A percentile compares a stretch with the other conserved stretches of the same genome.
Evolutionary conservation across 64 coral and sea anemone species (phyloP).

Genomic region (Actinia equina): DNA sequence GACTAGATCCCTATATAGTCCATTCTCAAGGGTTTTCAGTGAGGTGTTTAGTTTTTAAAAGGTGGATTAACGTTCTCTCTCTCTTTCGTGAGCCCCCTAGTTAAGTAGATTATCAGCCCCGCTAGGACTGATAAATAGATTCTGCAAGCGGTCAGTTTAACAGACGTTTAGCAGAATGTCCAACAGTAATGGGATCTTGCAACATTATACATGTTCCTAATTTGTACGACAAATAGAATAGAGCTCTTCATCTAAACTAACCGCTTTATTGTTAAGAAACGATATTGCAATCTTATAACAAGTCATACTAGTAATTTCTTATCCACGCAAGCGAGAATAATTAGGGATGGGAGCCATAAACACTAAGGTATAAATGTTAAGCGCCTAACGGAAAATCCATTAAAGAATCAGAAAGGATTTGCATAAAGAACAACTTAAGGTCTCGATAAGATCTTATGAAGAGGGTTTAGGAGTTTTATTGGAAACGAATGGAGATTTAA

Average conservation of each 20-base stretch:
- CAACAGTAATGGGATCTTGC: not conserved
- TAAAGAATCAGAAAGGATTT: not conserved
- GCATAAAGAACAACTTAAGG: not conserved
- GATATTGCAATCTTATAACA: not conserved
- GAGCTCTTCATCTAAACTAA: not conserved
- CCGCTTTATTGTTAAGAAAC: not conserved
- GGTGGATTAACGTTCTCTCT: not conserved
- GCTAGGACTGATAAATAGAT: constrained; percentile 8
- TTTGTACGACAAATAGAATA: not conserved
- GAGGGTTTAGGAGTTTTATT: constrained; percentile 4
- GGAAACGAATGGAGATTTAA: not conserved
- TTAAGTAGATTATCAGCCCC: constrained; percentile 13
- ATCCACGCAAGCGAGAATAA: not conserved
- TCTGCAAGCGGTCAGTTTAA: constrained; percentile 11
- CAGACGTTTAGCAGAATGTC: constrained; percentile 14
- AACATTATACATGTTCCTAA: not conserved
- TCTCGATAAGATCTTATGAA: not conserved
- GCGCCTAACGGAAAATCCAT: not conserved
- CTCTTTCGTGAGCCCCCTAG: not conserved
- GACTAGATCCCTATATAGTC: not conserved
- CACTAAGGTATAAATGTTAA: not conserved
- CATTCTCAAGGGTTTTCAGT: not conserved
- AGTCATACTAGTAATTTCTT: not conserved
- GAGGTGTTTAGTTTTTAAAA: not conserved
- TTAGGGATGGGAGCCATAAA: not conserved